These are phyloP conservation scores for Typhlomys cinereus DNA, from an alignment of 2,113 vertebrate species.

Conservation along the genomic window DNA sequence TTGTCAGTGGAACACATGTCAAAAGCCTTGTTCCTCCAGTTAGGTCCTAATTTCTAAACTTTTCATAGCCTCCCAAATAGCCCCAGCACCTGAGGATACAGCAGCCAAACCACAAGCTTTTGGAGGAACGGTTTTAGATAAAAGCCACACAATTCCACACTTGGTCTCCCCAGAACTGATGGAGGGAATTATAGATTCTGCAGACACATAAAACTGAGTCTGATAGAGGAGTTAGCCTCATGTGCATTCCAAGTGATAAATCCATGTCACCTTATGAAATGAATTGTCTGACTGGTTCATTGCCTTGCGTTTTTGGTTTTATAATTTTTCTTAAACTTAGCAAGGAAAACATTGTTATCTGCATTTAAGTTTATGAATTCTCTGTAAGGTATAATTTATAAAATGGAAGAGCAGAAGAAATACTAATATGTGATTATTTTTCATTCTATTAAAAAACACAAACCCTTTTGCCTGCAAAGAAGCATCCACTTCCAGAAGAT, in stretches of 20 bases:
- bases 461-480: not conserved
- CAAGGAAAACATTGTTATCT: slow-evolving; percentile 47
- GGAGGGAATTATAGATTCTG: not conserved
- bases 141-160: not conserved
- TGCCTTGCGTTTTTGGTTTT: slow-evolving; percentile 25
- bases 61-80: not conserved
- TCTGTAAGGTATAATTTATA: slow-evolving; percentile 41
- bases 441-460: not conserved
- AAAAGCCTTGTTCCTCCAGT: not conserved
- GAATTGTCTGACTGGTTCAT: slow-evolving; percentile 16
- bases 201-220: not conserved
- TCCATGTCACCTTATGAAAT: not conserved
- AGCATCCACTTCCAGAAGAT: not conserved
- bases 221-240: not conserved
- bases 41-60: too few relatives aligned
- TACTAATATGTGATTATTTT: slow-evolving; percentile 68
- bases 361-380: slow-evolving; percentile 65
- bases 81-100: too few relatives aligned
- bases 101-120: not conserved
- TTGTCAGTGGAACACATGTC: not conserved
- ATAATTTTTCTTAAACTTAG: not conserved
- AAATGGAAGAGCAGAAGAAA: slow-evolving; percentile 60
- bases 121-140: not conserved
- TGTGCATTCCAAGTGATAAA: not conserved
- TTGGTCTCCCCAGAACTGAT: not conserved